Conservation (phyloP, 1,140 invertebrate genomes). For the Drosophila athabasca region DNA sequence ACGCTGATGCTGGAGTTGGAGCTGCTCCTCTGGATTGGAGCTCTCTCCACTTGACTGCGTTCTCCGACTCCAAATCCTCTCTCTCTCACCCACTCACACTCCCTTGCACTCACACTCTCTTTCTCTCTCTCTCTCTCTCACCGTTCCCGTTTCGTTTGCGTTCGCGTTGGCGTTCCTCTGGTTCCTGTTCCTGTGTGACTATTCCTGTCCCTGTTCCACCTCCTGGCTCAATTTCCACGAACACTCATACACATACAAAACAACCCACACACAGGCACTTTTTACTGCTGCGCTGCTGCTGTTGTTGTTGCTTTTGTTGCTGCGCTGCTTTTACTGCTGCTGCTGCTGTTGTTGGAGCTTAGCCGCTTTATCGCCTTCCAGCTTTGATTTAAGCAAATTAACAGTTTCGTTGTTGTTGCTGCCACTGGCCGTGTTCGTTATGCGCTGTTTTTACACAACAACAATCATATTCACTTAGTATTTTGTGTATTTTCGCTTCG, state of each 20-base stretch:
- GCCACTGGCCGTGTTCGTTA: conserved; percentile 15
- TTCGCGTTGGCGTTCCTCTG: no score
- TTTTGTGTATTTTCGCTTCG: conserved; percentile 52
- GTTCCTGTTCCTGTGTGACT: no score
- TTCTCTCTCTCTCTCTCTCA: conserved; percentile 9
- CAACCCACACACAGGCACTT: conserved; percentile 39
- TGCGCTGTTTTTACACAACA: conserved; percentile 56
- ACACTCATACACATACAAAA: conserved; percentile 25
- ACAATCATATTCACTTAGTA: conserved; percentile 58
- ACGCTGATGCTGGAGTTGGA: conserved; percentile 8
- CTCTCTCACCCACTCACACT: conserved; percentile 30
- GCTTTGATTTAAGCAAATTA: conserved; percentile 38
- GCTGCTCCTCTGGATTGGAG: conserved; percentile 12
- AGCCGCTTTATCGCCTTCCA: conserved; percentile 68
- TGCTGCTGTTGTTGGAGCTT: conserved; percentile 36
- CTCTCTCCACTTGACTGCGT: conserved; percentile 12
- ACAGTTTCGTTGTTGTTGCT: conserved; percentile 24
- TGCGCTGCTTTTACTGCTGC: conserved; percentile 20
- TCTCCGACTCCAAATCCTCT: conserved; percentile 30
- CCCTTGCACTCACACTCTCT: conserved; percentile 28
- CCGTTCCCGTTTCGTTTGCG: conserved; percentile 33
- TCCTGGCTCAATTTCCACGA: conserved; percentile 43
- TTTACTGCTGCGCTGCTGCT: conserved; percentile 36
- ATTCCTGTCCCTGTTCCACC: no score
- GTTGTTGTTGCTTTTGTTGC: conserved; percentile 13